These are phyloP conservation scores for Marisa cornuarietis DNA, from an alignment of 1,140 invertebrate species.

Conservation along the genomic window DNA sequence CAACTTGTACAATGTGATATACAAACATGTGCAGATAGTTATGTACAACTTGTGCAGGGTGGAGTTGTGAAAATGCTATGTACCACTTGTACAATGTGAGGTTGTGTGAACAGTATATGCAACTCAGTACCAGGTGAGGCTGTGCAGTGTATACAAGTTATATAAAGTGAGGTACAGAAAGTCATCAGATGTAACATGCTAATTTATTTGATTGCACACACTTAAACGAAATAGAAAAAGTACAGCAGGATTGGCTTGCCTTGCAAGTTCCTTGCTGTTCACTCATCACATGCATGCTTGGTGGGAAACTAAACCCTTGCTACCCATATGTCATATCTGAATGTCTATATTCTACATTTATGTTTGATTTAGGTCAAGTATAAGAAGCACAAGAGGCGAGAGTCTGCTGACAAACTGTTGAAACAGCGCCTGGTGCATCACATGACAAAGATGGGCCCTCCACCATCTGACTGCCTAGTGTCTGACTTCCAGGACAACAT, in stretches of 20 bases:
- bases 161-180: too few relatives aligned
- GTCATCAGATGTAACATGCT: too few relatives aligned
- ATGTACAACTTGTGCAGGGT: slow-evolving; percentile 99
- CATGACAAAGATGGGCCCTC: slow-evolving; percentile 7
- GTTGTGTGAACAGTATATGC: too few relatives aligned
- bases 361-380: slow-evolving; percentile 83
- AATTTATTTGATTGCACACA: too few relatives aligned
- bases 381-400: slow-evolving; percentile 75
- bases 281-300: too few relatives aligned
- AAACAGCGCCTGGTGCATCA: slow-evolving; percentile 39
- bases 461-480: slow-evolving; percentile 1
- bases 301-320: too few relatives aligned
- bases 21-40: too few relatives aligned
- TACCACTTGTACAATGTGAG: not conserved
- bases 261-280: too few relatives aligned
- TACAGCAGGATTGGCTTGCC: too few relatives aligned
- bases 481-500: slow-evolving; percentile 4
- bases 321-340: not conserved
- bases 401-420: slow-evolving; percentile 27
- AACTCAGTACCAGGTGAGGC: not conserved
- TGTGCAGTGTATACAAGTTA: not conserved
- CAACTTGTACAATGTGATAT: not conserved
- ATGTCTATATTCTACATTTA: slow-evolving; percentile 11
- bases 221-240: not conserved
- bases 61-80: slow-evolving; percentile 24